These are phyloP conservation scores for Syrista parreyssii DNA, from an alignment of 2,888 invertebrate species.

Conservation along the genomic window DNA sequence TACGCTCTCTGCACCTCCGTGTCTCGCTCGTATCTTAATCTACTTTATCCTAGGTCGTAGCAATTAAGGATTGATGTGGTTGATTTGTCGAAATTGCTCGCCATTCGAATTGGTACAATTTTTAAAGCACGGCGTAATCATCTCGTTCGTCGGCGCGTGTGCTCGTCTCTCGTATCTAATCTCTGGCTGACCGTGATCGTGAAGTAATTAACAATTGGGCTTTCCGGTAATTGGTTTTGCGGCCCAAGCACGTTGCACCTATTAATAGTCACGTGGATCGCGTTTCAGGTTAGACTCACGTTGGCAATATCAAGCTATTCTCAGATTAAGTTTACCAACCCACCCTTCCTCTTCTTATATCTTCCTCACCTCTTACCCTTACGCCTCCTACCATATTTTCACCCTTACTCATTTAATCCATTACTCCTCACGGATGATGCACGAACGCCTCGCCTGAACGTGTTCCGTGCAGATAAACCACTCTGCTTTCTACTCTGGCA, in stretches of 20 bases:
- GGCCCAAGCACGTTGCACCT: neutral
- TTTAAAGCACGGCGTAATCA: neutral
- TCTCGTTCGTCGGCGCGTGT: neutral
- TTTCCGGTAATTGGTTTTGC: neutral
- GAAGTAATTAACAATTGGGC: neutral
- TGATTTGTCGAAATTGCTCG: neutral
- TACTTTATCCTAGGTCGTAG: neutral
- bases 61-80: neutral
- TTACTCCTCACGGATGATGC: neutral
- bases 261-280: neutral
- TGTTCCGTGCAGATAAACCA: too few relatives aligned
- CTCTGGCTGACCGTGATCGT: neutral
- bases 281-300: neutral
- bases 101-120: neutral
- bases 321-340: neutral
- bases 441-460: neutral
- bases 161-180: neutral
- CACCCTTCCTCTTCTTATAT: neutral
- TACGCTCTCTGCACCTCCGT: neutral
- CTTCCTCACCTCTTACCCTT: slow-evolving; percentile 17
- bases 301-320: neutral
- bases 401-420: slow-evolving; percentile 5
- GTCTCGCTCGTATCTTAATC: neutral
- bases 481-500: too few relatives aligned
- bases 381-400: slow-evolving; percentile 21